Evolutionary conservation across 2,888 invertebrate genomes (phyloP), one percentile per base, ranked within the genome.

Genomic region (Thymelicus lineola): DNA sequence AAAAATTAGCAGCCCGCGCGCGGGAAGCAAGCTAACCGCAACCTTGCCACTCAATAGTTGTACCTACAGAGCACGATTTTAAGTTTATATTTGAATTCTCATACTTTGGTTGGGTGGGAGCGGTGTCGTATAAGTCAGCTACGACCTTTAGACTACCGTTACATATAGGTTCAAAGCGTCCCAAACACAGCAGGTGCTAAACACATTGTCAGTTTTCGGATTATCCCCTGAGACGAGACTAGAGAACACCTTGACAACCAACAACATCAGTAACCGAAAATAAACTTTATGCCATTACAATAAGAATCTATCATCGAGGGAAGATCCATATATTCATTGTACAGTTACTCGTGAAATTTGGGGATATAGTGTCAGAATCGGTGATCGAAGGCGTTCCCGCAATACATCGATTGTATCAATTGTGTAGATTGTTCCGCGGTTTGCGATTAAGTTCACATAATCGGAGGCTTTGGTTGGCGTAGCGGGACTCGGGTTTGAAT

Each of bases 371-470:
- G 71, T 71, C 50, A 60, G 50, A 68, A 62, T 65, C 66, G 65
- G 70, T 62, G 72, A 71, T 68, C n/a, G 58, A 58, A 80, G 83
- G 84, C 83, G 84, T 85, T 81, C 79, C 82, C 79, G 77, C 78
- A 81, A 82, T 64, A 63, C 57, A 61, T 35, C 42, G 64, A 53
- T 81, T 88, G 89, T 86, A 76, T 85, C 85, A 86, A 86, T 88
- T 87, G 87, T 86, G 75, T 61, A 45, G 68, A 69, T 66, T 70
- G 80, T 82, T 82, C 79, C 76, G 77, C 77, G 77, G 78, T 75
- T 75, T 66, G 78, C 84, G 85, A 86, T 87, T 86, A 74, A 82
- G 82, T 82, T 79, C 85, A 80, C 82, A 80, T 80, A 78, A 57
- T 53, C 61, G 64, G 42, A 65, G 64, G 72, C 58, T 67, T 66